Percentiles rank a stretch among this genome's conserved stretches.
These are phyloP conservation scores for Scaptomyza caliginosa DNA, from an alignment of 2,888 invertebrate genomes.

Conservation along the genomic window DNA sequence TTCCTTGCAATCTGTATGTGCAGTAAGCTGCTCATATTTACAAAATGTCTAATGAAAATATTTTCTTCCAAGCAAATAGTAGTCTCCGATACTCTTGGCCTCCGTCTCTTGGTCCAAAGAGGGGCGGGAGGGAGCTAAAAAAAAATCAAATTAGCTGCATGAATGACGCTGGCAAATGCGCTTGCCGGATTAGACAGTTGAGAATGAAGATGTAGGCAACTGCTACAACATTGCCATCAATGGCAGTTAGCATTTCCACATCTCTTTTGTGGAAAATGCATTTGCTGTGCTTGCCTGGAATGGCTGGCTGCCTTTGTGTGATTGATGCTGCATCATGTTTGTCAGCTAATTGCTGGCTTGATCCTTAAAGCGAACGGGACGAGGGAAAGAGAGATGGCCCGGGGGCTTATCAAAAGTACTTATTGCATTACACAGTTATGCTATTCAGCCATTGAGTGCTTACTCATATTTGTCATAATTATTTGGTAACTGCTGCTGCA, in stretches of 20 bases:
- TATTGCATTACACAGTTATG: slow-evolving; percentile 64
- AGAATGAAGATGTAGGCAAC: background rate
- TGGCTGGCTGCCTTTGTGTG: slow-evolving; percentile 36
- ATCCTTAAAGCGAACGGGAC: background rate
- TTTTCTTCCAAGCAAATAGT: slow-evolving; percentile 51
- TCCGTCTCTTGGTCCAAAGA: too few species aligned
- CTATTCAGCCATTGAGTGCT: slow-evolving; percentile 33
- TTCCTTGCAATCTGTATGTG: slow-evolving; percentile 39
- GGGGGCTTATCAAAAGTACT: slow-evolving; percentile 50
- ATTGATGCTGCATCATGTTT: slow-evolving; percentile 68
- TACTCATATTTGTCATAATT: slow-evolving; percentile 49
- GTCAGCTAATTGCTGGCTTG: slow-evolving; percentile 66
- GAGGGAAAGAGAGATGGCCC: background rate
- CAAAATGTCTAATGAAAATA: slow-evolving; percentile 78
- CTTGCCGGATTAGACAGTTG: slow-evolving; percentile 60
- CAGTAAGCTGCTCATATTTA: slow-evolving; percentile 72
- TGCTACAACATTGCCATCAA: slow-evolving; percentile 33
- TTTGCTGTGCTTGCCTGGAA: slow-evolving; percentile 10
- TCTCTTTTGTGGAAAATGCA: slow-evolving; percentile 17
- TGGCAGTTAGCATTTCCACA: slow-evolving; percentile 26
- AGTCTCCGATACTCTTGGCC: slow-evolving; percentile 16
- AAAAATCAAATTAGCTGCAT: slow-evolving; percentile 75
- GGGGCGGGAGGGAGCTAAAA: slow-evolving; percentile 21
- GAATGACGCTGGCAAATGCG: slow-evolving; percentile 71
- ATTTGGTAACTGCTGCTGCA: slow-evolving; percentile 28